Conservation (phyloP, 2,113 vertebrate genomes). For the Aspidoscelis tigris region DNA sequence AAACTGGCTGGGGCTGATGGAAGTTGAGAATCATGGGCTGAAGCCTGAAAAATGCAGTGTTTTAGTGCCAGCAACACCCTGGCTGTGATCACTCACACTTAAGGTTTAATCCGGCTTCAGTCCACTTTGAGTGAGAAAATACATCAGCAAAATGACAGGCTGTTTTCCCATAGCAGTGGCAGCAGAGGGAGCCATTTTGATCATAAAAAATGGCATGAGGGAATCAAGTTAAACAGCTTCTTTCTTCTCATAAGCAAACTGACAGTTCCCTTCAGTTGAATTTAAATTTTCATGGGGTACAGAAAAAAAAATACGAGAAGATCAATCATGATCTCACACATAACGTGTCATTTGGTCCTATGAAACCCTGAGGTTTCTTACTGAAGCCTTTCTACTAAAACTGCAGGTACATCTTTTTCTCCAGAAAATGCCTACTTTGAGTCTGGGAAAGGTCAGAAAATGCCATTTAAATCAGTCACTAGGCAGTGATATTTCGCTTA, state of each 20-base stretch:
- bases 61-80: too few relatives aligned
- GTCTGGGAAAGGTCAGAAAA: slow-evolving; percentile 32
- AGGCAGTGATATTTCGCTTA: slow-evolving; percentile 27
- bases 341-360: not conserved
- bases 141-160: too few relatives aligned
- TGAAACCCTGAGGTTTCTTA: slow-evolving; percentile 5
- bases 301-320: too few relatives aligned
- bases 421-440: slow-evolving; percentile 26
- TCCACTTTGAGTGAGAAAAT: too few relatives aligned
- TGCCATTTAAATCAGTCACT: slow-evolving; percentile 39
- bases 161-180: not conserved
- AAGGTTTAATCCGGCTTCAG: too few relatives aligned
- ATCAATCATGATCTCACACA: not conserved
- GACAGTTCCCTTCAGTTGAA: not conserved
- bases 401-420: slow-evolving; percentile 8
- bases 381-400: slow-evolving; percentile 8
- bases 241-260: not conserved
- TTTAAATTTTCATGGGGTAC: not conserved
- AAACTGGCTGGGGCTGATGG: too few relatives aligned
- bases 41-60: too few relatives aligned
- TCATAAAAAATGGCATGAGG: not conserved
- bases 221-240: not conserved
- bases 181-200: not conserved
- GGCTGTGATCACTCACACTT: too few relatives aligned
- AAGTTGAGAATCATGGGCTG: too few relatives aligned